These are phyloP conservation scores for Drosophila atripex DNA, from an alignment of 2,888 invertebrate species.

Conservation along the genomic window DNA sequence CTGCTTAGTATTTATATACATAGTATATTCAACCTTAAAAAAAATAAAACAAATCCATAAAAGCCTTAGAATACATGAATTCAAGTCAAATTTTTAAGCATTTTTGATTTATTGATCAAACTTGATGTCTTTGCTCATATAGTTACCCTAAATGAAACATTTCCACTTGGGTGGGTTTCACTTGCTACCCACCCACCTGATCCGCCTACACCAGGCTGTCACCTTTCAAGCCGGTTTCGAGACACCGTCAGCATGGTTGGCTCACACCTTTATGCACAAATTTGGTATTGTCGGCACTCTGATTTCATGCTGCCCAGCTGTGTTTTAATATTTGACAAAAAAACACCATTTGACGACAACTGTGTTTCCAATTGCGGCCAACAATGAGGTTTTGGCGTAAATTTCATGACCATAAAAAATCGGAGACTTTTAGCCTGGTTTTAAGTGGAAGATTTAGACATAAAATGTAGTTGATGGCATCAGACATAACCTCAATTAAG, in stretches of 20 bases:
- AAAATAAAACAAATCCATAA: no score
- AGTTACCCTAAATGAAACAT: constrained; percentile 11
- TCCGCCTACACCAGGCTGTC: neutral
- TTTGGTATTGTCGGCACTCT: constrained; percentile 4
- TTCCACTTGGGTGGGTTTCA: neutral
- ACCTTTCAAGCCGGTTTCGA: constrained; percentile 11
- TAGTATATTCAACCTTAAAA: no score
- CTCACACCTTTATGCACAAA: constrained; percentile 18
- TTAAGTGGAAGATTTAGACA: neutral
- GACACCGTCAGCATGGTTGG: constrained; percentile 14
- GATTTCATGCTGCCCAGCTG: constrained; percentile 18
- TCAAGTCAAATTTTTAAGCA: neutral
- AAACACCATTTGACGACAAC: neutral
- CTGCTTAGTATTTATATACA: no score
- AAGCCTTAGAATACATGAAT: no score
- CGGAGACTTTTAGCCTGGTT: neutral
- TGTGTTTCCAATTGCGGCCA: neutral
- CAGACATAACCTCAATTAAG: constrained; percentile 39
- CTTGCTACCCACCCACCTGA: constrained; percentile 3
- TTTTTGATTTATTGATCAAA: neutral
- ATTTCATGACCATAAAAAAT: neutral
- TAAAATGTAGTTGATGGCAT: neutral
- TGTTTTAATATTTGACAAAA: neutral
- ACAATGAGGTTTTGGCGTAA: neutral
- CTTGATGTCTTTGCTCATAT: neutral